phyloP scores from a whole-genome alignment of 2,113 vertebrate genomes.

The Piprites chloris region DNA sequence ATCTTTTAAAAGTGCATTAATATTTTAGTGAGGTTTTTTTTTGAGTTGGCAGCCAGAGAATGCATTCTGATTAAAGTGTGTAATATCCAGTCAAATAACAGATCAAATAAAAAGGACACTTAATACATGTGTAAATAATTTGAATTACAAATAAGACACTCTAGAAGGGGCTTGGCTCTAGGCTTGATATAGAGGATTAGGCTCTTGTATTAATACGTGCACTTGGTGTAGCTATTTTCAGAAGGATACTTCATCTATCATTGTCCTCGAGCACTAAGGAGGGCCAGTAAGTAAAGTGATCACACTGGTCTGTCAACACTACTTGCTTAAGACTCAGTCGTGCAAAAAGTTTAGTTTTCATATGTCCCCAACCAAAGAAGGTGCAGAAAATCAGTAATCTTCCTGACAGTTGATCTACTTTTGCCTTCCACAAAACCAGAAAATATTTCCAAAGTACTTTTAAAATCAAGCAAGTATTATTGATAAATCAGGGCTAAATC shows the following conservation, averaged over 20 bases:
- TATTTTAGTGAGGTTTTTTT: background rate
- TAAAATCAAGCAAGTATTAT: background rate
- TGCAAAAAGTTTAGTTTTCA: slow-evolving; percentile 22
- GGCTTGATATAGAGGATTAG: slow-evolving; percentile 64
- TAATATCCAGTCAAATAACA: slow-evolving; percentile 52
- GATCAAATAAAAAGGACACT: slow-evolving; percentile 61
- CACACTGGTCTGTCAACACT: slow-evolving; percentile 71
- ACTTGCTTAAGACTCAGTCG: slow-evolving; percentile 18
- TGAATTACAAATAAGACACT: slow-evolving; percentile 75
- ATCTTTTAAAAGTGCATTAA: background rate
- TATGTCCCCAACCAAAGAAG: background rate
- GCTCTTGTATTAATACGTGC: slow-evolving; percentile 68
- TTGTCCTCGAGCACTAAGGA: slow-evolving; percentile 64
- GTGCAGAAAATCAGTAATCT: background rate
- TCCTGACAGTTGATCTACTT: background rate
- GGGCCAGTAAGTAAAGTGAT: slow-evolving; percentile 71
- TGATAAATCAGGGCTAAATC: background rate
- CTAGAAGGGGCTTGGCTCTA: slow-evolving; percentile 62
- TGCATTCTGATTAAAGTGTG: slow-evolving; percentile 41
- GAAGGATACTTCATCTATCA: slow-evolving; percentile 75
- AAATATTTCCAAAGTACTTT: background rate
- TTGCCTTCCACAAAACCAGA: background rate
- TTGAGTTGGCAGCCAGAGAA: slow-evolving; percentile 16
- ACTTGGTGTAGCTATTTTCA: slow-evolving; percentile 78
- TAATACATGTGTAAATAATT: slow-evolving; percentile 75